Evolutionary conservation across 2,888 invertebrate species (phyloP).

Genomic region (Chloromyia formosa): DNA sequence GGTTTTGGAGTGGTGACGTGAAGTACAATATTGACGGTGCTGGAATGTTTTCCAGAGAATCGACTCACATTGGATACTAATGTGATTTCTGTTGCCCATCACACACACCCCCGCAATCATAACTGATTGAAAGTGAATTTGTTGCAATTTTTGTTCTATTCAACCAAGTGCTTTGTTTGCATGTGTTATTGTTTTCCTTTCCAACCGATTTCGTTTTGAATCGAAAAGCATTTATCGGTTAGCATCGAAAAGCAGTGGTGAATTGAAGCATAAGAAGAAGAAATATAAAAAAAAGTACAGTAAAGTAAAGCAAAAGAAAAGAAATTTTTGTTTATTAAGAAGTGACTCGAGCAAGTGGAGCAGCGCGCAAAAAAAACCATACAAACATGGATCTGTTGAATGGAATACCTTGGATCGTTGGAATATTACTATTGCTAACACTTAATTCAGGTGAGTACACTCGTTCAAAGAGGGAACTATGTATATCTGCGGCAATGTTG

Average conservation of each 20-base stretch:
- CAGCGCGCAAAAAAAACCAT: slow-evolving; percentile 36
- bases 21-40: slow-evolving; percentile 1
- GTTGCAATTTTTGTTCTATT: background rate
- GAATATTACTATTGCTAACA: slow-evolving; percentile 58
- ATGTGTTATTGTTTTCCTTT: slow-evolving; percentile 12
- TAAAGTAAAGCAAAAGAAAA: slow-evolving; percentile 26
- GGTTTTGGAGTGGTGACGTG: background rate
- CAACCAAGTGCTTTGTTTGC: slow-evolving; percentile 17
- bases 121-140: slow-evolving; percentile 34
- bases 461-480: background rate
- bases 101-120: background rate
- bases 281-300: slow-evolving; percentile 11
- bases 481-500: background rate
- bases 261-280: slow-evolving; percentile 11
- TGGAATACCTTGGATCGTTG: slow-evolving; percentile 56
- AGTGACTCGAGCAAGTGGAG: slow-evolving; percentile 50
- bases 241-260: slow-evolving; percentile 28
- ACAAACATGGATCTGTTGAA: slow-evolving; percentile 34
- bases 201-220: background rate
- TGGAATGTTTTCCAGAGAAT: slow-evolving; percentile 17
- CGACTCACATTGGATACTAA: background rate
- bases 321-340: slow-evolving; percentile 43
- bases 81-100: too few relatives aligned
- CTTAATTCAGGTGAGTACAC: slow-evolving; percentile 59
- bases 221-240: background rate